phyloP scores from a whole-genome alignment of 2,888 invertebrate genomes.

The Pilophorus perplexus region DNA sequence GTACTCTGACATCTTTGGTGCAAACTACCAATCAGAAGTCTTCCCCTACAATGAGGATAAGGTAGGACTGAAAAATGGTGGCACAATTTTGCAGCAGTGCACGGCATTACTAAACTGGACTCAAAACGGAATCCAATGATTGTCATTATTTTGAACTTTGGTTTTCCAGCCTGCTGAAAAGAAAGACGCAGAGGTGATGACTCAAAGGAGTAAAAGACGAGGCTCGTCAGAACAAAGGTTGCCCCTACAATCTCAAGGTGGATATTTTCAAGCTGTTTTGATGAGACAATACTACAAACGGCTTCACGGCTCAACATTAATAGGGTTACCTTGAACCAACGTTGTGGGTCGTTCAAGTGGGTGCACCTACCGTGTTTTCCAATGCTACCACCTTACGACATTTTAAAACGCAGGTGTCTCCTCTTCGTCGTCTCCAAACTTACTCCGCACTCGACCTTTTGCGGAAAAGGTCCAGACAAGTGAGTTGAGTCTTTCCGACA shows the following conservation, averaged over 20 bases:
- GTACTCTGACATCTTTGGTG: slow-evolving; percentile 31
- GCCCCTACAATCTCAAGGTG: neutral
- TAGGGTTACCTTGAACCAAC: no score
- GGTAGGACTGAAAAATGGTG: neutral
- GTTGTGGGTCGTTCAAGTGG: no score
- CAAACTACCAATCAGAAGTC: slow-evolving; percentile 39
- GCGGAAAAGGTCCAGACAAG: no score
- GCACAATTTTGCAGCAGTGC: no score
- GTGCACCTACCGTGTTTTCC: no score
- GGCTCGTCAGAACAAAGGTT: neutral
- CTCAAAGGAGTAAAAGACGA: neutral
- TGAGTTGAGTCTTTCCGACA: no score
- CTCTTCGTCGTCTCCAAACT: slow-evolving; percentile 3
- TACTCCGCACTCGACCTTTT: no score
- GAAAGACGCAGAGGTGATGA: neutral
- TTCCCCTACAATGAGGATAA: slow-evolving; percentile 40
- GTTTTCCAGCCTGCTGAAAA: neutral
- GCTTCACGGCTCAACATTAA: no score
- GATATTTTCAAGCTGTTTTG: neutral
- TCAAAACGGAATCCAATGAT: neutral
- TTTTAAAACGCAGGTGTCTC: neutral
- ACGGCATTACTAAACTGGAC: no score
- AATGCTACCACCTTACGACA: no score
- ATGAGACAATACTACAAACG: no score
- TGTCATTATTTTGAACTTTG: neutral